These are phyloP conservation scores for Daboia siamensis DNA, from an alignment of 2,113 vertebrate species.

Conservation along the genomic window DNA sequence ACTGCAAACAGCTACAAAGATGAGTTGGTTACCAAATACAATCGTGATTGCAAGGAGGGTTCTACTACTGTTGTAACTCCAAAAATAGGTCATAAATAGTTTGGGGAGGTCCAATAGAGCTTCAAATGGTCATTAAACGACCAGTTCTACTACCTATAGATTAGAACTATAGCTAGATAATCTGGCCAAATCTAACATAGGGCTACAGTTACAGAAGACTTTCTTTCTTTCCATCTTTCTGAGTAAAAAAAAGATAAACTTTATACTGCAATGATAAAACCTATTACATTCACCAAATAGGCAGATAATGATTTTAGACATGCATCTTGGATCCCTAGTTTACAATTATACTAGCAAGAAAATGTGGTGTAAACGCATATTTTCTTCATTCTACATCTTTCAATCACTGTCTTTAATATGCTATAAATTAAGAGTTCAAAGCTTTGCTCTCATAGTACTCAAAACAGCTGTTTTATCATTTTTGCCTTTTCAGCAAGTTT, in stretches of 20 bases:
- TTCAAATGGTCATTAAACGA: background rate
- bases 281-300: background rate
- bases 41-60: background rate
- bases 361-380: background rate
- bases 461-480: background rate
- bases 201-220: background rate
- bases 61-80: background rate
- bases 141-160: background rate
- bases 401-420: background rate
- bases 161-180: background rate
- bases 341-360: background rate
- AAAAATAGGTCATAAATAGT: background rate
- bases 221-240: background rate
- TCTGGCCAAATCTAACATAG: background rate
- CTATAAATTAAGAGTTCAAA: background rate
- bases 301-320: background rate
- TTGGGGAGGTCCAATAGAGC: background rate
- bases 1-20: background rate
- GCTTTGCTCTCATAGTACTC: background rate
- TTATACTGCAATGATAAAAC: background rate
- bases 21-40: background rate
- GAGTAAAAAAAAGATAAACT: background rate
- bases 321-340: background rate
- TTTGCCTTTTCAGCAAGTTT: background rate
- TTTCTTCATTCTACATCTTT: background rate